Evolutionary conservation across 2,888 invertebrate genomes (phyloP).

Genomic region (Drosophila flavopinicola): DNA sequence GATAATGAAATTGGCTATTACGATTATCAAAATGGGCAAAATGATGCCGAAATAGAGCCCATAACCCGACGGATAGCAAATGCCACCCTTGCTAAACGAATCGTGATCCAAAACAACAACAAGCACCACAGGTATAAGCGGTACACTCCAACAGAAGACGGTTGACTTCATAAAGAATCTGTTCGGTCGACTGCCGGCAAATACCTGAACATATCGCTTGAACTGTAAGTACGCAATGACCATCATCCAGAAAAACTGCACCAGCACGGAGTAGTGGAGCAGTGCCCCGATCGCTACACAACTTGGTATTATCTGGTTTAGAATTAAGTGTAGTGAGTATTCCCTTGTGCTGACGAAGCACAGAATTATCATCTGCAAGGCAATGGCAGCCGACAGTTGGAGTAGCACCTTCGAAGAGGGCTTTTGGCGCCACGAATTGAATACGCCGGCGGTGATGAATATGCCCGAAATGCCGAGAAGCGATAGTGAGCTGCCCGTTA

Average conservation of each 20-base stretch:
- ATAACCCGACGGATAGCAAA: slow-evolving; percentile 86
- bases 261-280: slow-evolving; percentile 88
- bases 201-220: slow-evolving; percentile 88
- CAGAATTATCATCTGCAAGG: slow-evolving; percentile 86
- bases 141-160: slow-evolving; percentile 87
- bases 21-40: slow-evolving; percentile 85
- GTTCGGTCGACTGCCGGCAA: slow-evolving; percentile 86
- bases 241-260: slow-evolving; percentile 90
- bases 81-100: slow-evolving; percentile 84
- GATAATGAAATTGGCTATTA: slow-evolving; percentile 85
- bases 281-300: slow-evolving; percentile 87
- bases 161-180: slow-evolving; percentile 88
- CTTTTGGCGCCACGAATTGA: slow-evolving; percentile 87
- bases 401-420: slow-evolving; percentile 88
- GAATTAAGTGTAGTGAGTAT: slow-evolving; percentile 74
- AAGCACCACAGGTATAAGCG: slow-evolving; percentile 85
- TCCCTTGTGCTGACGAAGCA: slow-evolving; percentile 82
- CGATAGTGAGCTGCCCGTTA: slow-evolving; percentile 87
- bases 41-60: slow-evolving; percentile 85
- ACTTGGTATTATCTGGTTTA: slow-evolving; percentile 76
- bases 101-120: slow-evolving; percentile 85
- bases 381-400: slow-evolving; percentile 87
- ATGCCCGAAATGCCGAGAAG: slow-evolving; percentile 86
- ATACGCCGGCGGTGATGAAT: slow-evolving; percentile 86
- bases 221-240: slow-evolving; percentile 89